Evolutionary conservation across 2,113 vertebrate genomes (phyloP).

Genomic region (Chunga burmeisteri): DNA sequence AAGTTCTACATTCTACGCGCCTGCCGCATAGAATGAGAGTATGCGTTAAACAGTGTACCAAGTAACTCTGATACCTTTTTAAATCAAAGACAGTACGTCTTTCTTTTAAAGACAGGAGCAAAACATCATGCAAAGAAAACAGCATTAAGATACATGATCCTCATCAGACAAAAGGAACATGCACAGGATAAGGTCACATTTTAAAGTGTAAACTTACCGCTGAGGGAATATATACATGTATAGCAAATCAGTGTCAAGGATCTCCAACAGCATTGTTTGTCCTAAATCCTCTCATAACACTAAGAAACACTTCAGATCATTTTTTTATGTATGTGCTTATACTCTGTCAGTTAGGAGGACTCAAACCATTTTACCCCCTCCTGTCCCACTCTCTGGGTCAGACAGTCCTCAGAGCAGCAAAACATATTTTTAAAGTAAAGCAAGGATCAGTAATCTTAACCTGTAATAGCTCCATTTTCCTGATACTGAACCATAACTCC

Average conservation of each 20-base stretch:
- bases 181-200: neutral
- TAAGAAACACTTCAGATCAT: neutral
- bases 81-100: neutral
- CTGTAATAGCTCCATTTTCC: neutral
- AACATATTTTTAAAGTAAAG: neutral
- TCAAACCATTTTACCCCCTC: neutral
- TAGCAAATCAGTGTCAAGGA: neutral
- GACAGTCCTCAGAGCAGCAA: neutral
- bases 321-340: neutral
- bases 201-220: neutral
- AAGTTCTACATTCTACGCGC: neutral
- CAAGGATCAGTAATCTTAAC: neutral
- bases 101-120: neutral
- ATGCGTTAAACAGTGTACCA: neutral
- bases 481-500: neutral
- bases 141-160: rapidly evolving
- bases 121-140: neutral
- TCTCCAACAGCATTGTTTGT: neutral
- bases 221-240: neutral
- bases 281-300: neutral
- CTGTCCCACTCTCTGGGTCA: neutral
- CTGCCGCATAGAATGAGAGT: neutral
- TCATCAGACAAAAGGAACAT: neutral
- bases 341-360: neutral
- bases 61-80: neutral